Base-by-base conservation (phyloP, 2,888 invertebrate species). In the Loripinus fragilis region DNA sequence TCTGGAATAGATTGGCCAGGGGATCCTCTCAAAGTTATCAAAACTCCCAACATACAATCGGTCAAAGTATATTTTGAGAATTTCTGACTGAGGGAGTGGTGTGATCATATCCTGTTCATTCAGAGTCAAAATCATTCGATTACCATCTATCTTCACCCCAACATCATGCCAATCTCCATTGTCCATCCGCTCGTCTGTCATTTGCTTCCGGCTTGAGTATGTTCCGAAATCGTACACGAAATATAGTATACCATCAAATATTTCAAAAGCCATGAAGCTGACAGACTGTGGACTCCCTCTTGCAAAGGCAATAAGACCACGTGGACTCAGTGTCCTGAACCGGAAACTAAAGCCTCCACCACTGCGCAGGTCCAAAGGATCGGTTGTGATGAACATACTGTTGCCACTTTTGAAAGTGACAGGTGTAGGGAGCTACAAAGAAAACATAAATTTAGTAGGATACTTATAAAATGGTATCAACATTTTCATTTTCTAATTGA, bases 1-100 rank as follows among this genome's bases (percentile, higher is more conserved):
- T 12, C 90, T 71, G 5, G 91, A 89, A 89, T 91, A 93, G 8
- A 93, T 74, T 35, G 90, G 83, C 93, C 93, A 93, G 1, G 93
- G 92, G 28, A 91, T 73, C 10, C 70, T 66, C 8, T 66, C n/a
- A 48, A 73, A 82, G n/a, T 83, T 74, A 50, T 80, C 77, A 12
- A 80, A 85, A 12, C 87, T 88, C 2, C 91, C 92, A 28, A 93
- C 76, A 75, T 89, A 90, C 10, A 80, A 30, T 1, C 74, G 64
- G 20, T 71, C 69, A 45, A 81, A 83, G 70, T 72, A 80, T 55
- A 83, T 10, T 23, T 41, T 60, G 3, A 33, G n/a, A 28, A 69
- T 12, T 17, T 84, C 76, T 0, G 25, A 45, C 1, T n/a, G 15
- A 0, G 75, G 45, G 3, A 85, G 48, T 3, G 48, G 55, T 1